Conservation (phyloP, 2,113 vertebrate genomes). For the Pipra filicauda region DNA sequence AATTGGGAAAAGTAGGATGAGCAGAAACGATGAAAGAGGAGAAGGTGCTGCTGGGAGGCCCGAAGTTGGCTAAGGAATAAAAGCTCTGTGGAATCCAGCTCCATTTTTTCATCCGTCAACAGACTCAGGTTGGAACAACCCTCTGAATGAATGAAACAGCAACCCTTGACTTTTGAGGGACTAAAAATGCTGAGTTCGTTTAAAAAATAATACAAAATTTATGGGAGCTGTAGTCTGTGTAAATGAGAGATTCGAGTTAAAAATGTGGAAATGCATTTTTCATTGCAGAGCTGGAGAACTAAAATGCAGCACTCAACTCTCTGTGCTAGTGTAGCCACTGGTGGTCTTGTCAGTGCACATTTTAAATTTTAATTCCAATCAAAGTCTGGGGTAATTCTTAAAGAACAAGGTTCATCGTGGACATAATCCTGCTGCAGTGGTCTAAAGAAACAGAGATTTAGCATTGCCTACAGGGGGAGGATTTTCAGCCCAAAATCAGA, state of each 20-base stretch:
- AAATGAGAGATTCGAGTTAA: background rate
- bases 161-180: background rate
- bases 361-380: background rate
- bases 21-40: background rate
- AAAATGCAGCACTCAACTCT: background rate
- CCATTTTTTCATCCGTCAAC: background rate
- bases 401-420: background rate
- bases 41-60: background rate
- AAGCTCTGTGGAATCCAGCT: background rate
- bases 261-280: background rate
- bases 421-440: background rate
- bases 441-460: background rate
- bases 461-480: background rate
- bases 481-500: background rate
- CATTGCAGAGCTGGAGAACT: background rate
- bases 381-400: background rate
- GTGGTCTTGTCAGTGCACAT: background rate
- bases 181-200: background rate
- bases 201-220: background rate
- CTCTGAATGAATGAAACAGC: background rate
- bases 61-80: background rate
- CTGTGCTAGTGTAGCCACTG: background rate
- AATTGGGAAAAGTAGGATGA: background rate
- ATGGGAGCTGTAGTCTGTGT: background rate
- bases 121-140: background rate